A percentile compares a stretch with the other conserved stretches of the same genome.
Evolutionary conservation across 2,888 invertebrate species (phyloP).

Genomic region (Bimastos eiseni): DNA sequence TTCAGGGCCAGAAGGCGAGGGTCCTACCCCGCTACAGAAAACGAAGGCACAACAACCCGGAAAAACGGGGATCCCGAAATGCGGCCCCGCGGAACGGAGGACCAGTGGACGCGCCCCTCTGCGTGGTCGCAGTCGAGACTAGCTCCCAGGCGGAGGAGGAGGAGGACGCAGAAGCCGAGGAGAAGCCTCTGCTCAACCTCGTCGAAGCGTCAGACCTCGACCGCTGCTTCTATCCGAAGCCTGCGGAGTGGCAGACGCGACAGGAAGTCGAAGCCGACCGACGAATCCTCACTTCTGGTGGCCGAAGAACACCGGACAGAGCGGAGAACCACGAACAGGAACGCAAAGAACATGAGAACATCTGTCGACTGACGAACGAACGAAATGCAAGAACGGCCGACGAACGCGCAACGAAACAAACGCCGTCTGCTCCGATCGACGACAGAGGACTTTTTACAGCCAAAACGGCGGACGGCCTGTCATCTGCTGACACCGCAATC

Average conservation of each 20-base stretch:
- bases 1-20: conserved; percentile 14
- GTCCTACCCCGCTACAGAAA: conserved; percentile 22
- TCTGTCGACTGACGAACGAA: not conserved
- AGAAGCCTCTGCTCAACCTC: conserved; percentile 10
- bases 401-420: not conserved
- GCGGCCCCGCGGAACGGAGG: not conserved
- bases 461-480: not conserved
- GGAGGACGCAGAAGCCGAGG: conserved; percentile 7
- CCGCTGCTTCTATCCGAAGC: not conserved
- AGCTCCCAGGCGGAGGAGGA: conserved; percentile 23
- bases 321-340: not conserved
- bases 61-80: not conserved
- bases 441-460: not conserved
- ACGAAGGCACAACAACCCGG: not conserved
- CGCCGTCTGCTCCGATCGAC: not conserved
- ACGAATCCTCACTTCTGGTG: not conserved
- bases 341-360: not conserved
- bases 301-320: not conserved
- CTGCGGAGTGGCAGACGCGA: not conserved
- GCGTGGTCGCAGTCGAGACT: not conserved
- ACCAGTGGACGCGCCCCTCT: not conserved
- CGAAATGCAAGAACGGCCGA: not conserved
- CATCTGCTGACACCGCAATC: not conserved
- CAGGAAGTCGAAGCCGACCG: not conserved
- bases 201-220: not conserved